phyloP scores from a whole-genome alignment of 53 echinoderm and acorn worm genomes.

The Luidia sarsii region DNA sequence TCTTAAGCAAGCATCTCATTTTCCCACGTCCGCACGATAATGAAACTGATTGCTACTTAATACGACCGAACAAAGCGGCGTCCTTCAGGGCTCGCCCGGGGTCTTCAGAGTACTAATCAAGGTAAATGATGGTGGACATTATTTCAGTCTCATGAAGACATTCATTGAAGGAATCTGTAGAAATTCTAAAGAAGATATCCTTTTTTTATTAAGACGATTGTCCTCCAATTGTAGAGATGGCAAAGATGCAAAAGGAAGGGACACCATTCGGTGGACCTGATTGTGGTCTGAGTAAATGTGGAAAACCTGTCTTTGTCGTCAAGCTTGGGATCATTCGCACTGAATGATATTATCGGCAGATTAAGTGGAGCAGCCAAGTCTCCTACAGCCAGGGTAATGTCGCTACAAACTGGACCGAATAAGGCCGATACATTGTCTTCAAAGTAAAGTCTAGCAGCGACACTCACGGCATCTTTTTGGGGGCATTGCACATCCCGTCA shows the following conservation, averaged over 20 bases:
- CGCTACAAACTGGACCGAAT: conserved; percentile 82
- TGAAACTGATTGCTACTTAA: background rate
- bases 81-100: background rate
- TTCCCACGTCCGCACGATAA: background rate
- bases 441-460: conserved; percentile 40
- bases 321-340: conserved; percentile 11
- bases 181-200: background rate
- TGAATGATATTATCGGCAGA: conserved; percentile 66
- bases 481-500: conserved; percentile 13
- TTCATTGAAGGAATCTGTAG: background rate
- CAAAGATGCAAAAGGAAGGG: too few species aligned
- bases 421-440: conserved; percentile 52
- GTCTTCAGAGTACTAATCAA: background rate
- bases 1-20: too few species aligned
- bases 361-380: conserved; percentile 73
- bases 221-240: background rate
- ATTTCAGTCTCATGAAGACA: background rate
- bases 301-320: conserved; percentile 54
- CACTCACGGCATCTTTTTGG: background rate
- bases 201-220: background rate
- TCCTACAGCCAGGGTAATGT: conserved; percentile 57
- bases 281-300: conserved; percentile 52
- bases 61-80: conserved; percentile 1
- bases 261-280: too few species aligned
- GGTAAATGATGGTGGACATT: background rate